Base-by-base conservation (phyloP, 2,888 invertebrate genomes). In the Tigriopus californicus region DNA sequence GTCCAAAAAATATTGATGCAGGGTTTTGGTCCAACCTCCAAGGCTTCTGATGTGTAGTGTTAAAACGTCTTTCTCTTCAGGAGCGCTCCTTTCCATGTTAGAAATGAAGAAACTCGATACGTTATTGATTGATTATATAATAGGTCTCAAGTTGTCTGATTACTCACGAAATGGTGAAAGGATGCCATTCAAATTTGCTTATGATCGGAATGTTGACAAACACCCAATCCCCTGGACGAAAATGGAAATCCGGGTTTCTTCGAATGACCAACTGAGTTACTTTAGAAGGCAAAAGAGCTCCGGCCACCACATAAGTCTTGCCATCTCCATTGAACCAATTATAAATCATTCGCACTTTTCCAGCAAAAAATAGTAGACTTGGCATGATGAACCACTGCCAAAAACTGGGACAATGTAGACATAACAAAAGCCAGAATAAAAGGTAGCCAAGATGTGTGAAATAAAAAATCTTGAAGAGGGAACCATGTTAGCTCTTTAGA, bases 121-220 rank as follows among this genome's bases (percentile, higher is more conserved):
- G 15, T 20, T 20, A 49, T 22, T 20, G 3, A 18, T 15, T 3
- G 15, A 44, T 10, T 44, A 44, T n/a, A n/a, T n/a, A n/a, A n/a
- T n/a, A n/a, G n/a, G n/a, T n/a, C n/a, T n/a, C n/a, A n/a, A n/a
- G n/a, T n/a, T n/a, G n/a, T 10, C 5, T n/a, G 15, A 11, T 18
- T 6, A 44, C 44, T 44, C 18, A 44, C 20, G 49, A 49, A 64
- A 94, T 84, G 1, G 94, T 94, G 68, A 94, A 92, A 0, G 94
- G 92, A 77, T 94, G 94, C 92, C 92, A 94, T 72, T 94, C 94
- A 67, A 87, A 88, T 61, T 80, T 80, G 1, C 94, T 91, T 61
- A 94, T 89, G 6, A 80, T 80, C 0, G 94, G 94, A 58, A 94
- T 83, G 67, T 90, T 88, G 0, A 92, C 83, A 68, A 89, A 94